These are phyloP conservation scores for Clunio marinus DNA, from an alignment of 2,888 invertebrate species.

Conservation along the genomic window DNA sequence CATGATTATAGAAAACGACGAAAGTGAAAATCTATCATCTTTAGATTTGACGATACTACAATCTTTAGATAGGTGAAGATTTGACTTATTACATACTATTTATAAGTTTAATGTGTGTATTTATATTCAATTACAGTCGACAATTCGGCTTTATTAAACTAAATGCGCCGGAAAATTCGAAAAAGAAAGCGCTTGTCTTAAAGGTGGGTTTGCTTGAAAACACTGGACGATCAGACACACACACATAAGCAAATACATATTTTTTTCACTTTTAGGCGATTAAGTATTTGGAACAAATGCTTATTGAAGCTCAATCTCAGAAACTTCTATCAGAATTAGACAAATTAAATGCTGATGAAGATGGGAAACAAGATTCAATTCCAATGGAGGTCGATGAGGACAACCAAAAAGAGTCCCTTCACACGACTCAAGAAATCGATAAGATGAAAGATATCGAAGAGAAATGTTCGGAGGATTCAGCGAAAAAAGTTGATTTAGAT, in stretches of 20 bases:
- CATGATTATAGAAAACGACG: constrained; percentile 36
- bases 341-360: constrained; percentile 39
- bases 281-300: constrained; percentile 78
- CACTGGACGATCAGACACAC: constrained; percentile 14
- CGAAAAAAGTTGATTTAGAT: constrained; percentile 49
- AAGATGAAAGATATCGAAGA: constrained; percentile 41
- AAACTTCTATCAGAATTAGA: constrained; percentile 44
- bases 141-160: constrained; percentile 87
- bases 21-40: constrained; percentile 35
- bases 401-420: no score
- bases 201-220: constrained; percentile 54
- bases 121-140: constrained; percentile 61
- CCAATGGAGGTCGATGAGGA: constrained; percentile 37
- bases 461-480: constrained; percentile 40
- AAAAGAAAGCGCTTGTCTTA: constrained; percentile 73
- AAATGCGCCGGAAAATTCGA: constrained; percentile 72
- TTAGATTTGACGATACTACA: constrained; percentile 21
- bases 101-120: no score
- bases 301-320: constrained; percentile 70
- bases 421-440: no score
- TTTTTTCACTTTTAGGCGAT: constrained; percentile 58
- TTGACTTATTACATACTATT: neutral
- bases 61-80: constrained; percentile 24
- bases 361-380: constrained; percentile 36
- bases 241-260: neutral